A percentile compares a stretch with the other conserved stretches of the same genome.
Evolutionary conservation across 2,113 vertebrate genomes (phyloP).

Genomic region (Panthera leo): DNA sequence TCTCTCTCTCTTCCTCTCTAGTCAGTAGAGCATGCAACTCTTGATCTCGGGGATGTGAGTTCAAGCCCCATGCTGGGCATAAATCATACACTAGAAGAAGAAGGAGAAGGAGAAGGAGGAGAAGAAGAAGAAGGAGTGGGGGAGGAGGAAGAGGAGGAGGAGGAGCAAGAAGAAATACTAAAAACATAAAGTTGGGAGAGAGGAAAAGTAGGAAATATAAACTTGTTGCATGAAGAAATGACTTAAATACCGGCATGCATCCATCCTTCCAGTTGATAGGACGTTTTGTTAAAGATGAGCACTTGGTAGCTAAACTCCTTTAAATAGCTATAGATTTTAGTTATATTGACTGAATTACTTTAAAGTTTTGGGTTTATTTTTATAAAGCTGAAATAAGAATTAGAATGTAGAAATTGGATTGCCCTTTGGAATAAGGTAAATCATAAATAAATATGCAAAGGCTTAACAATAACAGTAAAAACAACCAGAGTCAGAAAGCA

Average conservation of each 20-base stretch:
- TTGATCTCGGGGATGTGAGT: not conserved
- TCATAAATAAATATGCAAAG: slow-evolving; percentile 84
- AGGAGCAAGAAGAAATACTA: not conserved
- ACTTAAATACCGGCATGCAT: slow-evolving; percentile 72
- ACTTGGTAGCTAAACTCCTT: slow-evolving; percentile 72
- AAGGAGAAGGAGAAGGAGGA: rapidly evolving
- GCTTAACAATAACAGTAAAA: slow-evolving; percentile 53
- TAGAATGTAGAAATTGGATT: slow-evolving; percentile 78
- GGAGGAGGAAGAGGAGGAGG: too few relatives aligned
- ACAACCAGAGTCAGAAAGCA: not conserved
- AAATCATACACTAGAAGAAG: not conserved
- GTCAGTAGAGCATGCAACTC: not conserved
- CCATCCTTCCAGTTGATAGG: slow-evolving; percentile 73
- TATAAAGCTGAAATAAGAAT: slow-evolving; percentile 81
- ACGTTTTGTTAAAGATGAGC: slow-evolving; percentile 72
- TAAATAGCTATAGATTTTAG: slow-evolving; percentile 74
- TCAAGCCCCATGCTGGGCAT: not conserved
- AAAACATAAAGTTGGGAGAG: slow-evolving; percentile 41
- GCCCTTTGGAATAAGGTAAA: slow-evolving; percentile 82
- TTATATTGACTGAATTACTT: slow-evolving; percentile 79
- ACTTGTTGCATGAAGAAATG: slow-evolving; percentile 78
- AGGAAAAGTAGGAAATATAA: slow-evolving; percentile 64
- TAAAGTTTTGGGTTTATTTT: slow-evolving; percentile 84
- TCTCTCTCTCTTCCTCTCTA: too few relatives aligned
- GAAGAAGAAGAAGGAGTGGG: too few relatives aligned